phyloP scores from a whole-genome alignment of 2,797 vertebrate genomes.

The Yasuhikotakia modesta region DNA sequence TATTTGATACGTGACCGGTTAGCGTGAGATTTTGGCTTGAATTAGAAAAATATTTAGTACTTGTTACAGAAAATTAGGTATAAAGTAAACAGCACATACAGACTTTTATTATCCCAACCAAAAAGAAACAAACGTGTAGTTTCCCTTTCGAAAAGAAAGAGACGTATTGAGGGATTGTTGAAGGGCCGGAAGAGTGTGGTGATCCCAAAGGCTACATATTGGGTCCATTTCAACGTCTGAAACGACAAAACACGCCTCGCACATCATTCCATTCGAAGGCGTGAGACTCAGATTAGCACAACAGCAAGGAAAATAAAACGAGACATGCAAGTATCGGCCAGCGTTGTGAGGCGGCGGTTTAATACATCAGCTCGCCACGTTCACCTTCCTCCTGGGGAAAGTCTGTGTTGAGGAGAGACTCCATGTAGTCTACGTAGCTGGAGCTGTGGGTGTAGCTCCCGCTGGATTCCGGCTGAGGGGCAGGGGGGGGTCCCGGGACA shows the following conservation, averaged over 20 bases:
- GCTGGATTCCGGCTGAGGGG: conserved; percentile 62
- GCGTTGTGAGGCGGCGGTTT: conserved; percentile 46
- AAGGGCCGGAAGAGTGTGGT: conserved; percentile 20
- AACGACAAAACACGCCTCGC: conserved; percentile 9
- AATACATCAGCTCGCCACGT: conserved; percentile 70
- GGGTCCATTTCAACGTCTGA: conserved; percentile 17
- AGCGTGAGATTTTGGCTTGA: conserved; percentile 58
- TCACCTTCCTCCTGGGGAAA: conserved; percentile 76
- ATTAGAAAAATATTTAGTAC: conserved; percentile 76
- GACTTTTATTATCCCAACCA: conserved; percentile 31
- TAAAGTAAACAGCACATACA: conserved; percentile 57
- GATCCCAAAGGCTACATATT: conserved; percentile 16
- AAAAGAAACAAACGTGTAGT: too few relatives aligned
- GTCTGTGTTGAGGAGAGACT: conserved; percentile 83
- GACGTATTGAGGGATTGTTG: background rate
- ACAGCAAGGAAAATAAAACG: conserved; percentile 32
- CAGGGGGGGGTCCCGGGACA: background rate
- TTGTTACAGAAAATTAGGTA: conserved; percentile 66
- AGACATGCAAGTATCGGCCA: conserved; percentile 34
- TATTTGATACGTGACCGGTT: conserved; percentile 54
- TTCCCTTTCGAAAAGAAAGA: conserved; percentile 12
- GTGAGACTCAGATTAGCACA: too few relatives aligned
- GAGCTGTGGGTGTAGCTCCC: conserved; percentile 76
- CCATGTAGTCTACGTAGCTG: conserved; percentile 86
- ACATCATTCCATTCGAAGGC: background rate